These are phyloP conservation scores for Neoitamus cyanurus DNA, from an alignment of 2,888 invertebrate genomes.

Conservation along the genomic window DNA sequence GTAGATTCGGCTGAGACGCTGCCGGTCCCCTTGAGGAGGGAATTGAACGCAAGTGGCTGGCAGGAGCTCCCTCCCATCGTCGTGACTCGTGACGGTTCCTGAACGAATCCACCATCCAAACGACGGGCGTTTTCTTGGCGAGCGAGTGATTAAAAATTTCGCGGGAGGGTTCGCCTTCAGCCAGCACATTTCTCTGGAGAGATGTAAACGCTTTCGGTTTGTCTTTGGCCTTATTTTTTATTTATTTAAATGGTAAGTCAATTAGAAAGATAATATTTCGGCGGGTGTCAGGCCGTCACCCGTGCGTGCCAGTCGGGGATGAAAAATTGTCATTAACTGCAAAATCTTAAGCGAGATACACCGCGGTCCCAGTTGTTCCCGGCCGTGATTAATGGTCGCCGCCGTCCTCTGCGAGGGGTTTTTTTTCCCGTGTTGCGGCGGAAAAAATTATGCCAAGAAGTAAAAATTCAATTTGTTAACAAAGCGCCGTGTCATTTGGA, in stretches of 20 bases:
- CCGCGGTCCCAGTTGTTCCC: slow-evolving; percentile 41
- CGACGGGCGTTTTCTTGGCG: not conserved
- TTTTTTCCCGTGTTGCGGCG: not conserved
- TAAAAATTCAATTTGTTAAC: slow-evolving; percentile 43
- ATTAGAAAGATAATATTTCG: slow-evolving; percentile 47
- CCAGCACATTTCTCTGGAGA: slow-evolving; percentile 29
- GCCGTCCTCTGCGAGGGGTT: slow-evolving; percentile 8
- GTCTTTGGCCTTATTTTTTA: slow-evolving; percentile 25
- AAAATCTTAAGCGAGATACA: slow-evolving; percentile 33
- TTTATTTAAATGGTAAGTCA: slow-evolving; percentile 43
- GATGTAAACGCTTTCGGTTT: slow-evolving; percentile 11
- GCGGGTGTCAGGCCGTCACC: slow-evolving; percentile 16
- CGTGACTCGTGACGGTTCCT: too few species aligned
- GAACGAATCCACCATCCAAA: not conserved
- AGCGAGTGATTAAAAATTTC: slow-evolving; percentile 21
- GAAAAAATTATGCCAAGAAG: slow-evolving; percentile 22
- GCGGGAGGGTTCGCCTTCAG: not conserved
- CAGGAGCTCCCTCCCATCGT: not conserved
- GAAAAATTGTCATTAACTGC: slow-evolving; percentile 47
- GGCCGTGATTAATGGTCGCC: slow-evolving; percentile 27
- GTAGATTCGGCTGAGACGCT: not conserved
- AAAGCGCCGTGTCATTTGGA: slow-evolving; percentile 15
- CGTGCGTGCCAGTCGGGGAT: slow-evolving; percentile 11
- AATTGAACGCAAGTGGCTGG: not conserved
- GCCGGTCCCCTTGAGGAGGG: slow-evolving; percentile 31